These are phyloP conservation scores for Rhinichthys osculus DNA, from an alignment of 2,797 vertebrate species.

Conservation along the genomic window DNA sequence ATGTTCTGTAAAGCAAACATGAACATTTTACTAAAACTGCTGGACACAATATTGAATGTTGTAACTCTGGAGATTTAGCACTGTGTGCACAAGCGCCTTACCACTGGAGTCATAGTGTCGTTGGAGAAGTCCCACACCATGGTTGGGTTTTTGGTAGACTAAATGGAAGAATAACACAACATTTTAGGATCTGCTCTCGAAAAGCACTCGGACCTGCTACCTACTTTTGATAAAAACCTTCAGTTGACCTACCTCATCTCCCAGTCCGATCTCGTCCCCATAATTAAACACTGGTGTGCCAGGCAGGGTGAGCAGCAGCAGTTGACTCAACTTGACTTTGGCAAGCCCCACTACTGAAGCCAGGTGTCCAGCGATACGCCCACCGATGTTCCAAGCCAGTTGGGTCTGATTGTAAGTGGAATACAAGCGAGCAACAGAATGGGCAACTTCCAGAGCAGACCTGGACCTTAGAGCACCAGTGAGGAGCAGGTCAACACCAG, in stretches of 20 bases:
- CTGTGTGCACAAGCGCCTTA: constrained; percentile 54
- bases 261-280: constrained; percentile 87
- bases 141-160: constrained; percentile 68
- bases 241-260: constrained; percentile 64
- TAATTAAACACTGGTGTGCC: constrained; percentile 86
- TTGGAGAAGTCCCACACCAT: constrained; percentile 75
- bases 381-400: constrained; percentile 76
- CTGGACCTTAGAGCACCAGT: constrained; percentile 67
- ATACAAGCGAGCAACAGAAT: constrained; percentile 68
- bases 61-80: not conserved
- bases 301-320: constrained; percentile 85
- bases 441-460: constrained; percentile 14
- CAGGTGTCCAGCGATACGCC: constrained; percentile 72
- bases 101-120: constrained; percentile 62
- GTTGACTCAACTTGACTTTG: constrained; percentile 74
- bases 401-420: constrained; percentile 57
- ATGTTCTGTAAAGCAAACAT: constrained; percentile 56
- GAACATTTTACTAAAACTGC: not conserved
- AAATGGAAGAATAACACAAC: constrained; percentile 19
- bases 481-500: constrained; percentile 77
- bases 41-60: not conserved
- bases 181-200: not conserved
- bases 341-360: constrained; percentile 66
- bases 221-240: not conserved
- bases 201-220: not conserved